A percentile compares a stretch with the other conserved stretches of the same genome.
Conservation (phyloP, 2,797 vertebrate species). For the Gouania willdenowi region DNA sequence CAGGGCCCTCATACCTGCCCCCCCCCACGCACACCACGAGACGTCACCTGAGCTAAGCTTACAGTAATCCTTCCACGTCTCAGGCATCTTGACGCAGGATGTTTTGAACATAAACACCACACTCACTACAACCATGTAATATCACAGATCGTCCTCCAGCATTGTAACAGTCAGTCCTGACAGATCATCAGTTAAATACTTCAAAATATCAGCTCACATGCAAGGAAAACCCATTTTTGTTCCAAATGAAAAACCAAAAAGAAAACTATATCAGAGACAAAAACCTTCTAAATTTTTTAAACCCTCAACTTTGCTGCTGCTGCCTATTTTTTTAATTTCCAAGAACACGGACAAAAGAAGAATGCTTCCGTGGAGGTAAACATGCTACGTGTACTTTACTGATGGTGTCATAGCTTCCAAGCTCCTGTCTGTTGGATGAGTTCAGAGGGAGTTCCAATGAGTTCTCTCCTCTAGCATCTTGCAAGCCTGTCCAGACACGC, state of each 20-base stretch:
- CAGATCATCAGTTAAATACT: no score
- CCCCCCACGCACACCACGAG: background rate
- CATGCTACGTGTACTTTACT: conserved; percentile 52
- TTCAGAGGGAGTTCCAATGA: conserved; percentile 66
- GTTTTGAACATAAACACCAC: conserved; percentile 73
- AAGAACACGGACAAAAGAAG: conserved; percentile 44
- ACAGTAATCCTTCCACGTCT: conserved; percentile 69
- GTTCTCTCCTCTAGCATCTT: conserved; percentile 60
- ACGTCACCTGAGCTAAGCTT: conserved; percentile 68
- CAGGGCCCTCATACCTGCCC: conserved; percentile 67
- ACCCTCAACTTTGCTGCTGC: background rate
- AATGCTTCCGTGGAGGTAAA: conserved; percentile 52
- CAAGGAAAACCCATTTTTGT: no score
- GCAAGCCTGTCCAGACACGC: conserved; percentile 71
- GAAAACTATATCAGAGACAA: conserved; percentile 4
- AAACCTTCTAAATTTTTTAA: no score
- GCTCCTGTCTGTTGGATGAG: conserved; percentile 54
- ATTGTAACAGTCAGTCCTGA: conserved; percentile 16
- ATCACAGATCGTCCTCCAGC: conserved; percentile 48
- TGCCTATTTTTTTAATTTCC: conserved; percentile 5
- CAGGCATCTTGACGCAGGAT: conserved; percentile 60
- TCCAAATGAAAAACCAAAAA: background rate
- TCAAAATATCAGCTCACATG: no score
- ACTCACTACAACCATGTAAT: conserved; percentile 59
- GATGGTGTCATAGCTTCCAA: conserved; percentile 72